Conservation (phyloP, 2,797 vertebrate genomes). For the Toxotes lorentzi region DNA sequence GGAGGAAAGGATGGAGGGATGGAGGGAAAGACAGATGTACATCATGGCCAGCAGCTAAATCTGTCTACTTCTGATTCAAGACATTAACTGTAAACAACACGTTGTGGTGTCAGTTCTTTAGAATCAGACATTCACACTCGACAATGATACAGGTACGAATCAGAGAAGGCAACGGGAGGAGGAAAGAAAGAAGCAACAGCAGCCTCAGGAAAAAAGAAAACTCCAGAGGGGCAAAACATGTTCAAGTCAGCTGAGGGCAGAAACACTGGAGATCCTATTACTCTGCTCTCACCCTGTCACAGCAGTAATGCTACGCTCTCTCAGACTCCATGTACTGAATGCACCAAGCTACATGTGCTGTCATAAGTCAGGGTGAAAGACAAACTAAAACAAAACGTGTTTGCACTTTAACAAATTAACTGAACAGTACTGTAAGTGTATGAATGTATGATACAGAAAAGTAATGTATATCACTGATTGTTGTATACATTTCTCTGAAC, state of each 20-base stretch:
- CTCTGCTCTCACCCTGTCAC: background rate
- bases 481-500: no score
- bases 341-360: background rate
- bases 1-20: background rate
- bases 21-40: background rate
- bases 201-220: slow-evolving; percentile 13
- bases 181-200: background rate
- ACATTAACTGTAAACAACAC: background rate
- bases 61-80: background rate
- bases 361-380: background rate
- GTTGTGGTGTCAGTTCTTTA: background rate
- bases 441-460: no score
- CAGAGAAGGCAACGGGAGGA: background rate
- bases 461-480: no score
- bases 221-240: slow-evolving; percentile 11
- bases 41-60: background rate
- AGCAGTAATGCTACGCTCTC: background rate
- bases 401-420: no score
- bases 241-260: background rate
- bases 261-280: slow-evolving; percentile 13
- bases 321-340: background rate
- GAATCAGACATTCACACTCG: background rate
- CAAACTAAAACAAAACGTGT: no score
- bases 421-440: no score
- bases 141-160: background rate